A percentile compares a stretch with the other conserved stretches of the same genome.
phyloP scores from a whole-genome alignment of 1,140 invertebrate genomes.

The Caenorhabditis tropicalis region DNA sequence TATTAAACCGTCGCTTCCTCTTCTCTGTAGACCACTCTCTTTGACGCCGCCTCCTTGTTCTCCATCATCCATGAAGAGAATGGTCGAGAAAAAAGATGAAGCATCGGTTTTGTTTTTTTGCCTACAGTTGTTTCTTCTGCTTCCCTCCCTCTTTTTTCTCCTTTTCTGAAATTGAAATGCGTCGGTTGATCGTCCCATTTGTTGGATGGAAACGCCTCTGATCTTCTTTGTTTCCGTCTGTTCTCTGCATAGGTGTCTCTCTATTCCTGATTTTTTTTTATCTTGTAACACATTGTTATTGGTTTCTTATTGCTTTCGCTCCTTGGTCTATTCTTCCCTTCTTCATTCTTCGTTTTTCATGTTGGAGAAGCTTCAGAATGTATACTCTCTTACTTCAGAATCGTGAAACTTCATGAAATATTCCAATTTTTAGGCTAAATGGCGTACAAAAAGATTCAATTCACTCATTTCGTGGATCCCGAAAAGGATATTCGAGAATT shows the following conservation, averaged over 20 bases:
- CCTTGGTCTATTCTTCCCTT: neutral
- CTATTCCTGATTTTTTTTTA: neutral
- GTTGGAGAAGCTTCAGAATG: neutral
- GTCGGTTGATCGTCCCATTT: neutral
- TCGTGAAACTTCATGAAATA: neutral
- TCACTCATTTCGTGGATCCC: neutral
- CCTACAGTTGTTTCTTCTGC: neutral
- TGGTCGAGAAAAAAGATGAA: conserved; percentile 29
- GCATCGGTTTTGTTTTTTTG: conserved; percentile 5
- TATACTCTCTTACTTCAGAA: neutral
- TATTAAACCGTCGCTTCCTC: conserved; percentile 2
- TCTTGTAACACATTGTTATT: conserved; percentile 39
- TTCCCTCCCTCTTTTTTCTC: neutral
- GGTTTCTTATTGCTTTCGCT: conserved; percentile 1
- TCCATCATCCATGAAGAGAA: neutral
- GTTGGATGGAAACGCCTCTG: conserved; percentile 3
- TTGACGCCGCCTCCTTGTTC: neutral
- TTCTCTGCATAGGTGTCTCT: neutral
- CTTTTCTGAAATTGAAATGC: conserved; percentile 35
- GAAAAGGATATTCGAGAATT: neutral
- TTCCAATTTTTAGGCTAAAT: neutral
- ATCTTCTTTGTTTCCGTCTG: neutral
- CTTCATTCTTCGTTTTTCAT: neutral
- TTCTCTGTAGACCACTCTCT: neutral
- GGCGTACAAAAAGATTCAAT: neutral